phyloP scores from a whole-genome alignment of 2,797 vertebrate species.

The Tolypeutes matacus region DNA sequence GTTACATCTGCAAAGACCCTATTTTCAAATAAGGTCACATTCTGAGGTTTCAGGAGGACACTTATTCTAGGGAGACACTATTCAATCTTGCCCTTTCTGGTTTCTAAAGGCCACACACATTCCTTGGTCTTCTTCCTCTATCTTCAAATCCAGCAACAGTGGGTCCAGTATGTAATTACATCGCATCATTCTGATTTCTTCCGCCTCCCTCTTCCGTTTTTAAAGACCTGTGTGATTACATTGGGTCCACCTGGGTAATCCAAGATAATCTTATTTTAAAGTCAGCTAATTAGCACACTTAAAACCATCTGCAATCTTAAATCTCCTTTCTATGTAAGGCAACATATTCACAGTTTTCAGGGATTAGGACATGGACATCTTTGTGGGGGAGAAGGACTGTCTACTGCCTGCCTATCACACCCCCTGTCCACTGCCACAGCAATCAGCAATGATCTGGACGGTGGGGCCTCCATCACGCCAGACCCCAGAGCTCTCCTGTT shows the following conservation, averaged over 20 bases:
- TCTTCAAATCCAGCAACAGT: not conserved
- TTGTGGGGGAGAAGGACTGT: not conserved
- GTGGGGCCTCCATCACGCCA: not conserved
- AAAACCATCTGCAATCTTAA: not conserved
- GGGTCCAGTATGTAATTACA: not conserved
- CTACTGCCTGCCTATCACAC: not conserved
- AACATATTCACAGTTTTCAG: not conserved
- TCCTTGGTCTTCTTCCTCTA: not conserved
- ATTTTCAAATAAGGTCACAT: too few species aligned
- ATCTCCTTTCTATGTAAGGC: not conserved
- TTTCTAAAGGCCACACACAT: not conserved
- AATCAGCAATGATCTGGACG: not conserved
- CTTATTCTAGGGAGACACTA: too few species aligned
- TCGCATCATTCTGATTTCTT: not conserved
- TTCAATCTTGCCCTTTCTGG: not conserved
- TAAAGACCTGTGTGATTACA: not conserved
- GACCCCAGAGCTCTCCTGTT: not conserved
- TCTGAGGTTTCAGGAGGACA: too few species aligned
- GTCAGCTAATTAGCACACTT: not conserved
- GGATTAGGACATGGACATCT: not conserved
- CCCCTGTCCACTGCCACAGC: not conserved
- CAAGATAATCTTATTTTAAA: not conserved
- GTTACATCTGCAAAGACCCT: too few species aligned
- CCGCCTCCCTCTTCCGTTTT: not conserved
- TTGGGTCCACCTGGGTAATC: not conserved